Evolutionary conservation across 2,797 vertebrate genomes (phyloP), one percentile per base, ranked within the genome.

Genomic region (Moxostoma hubbsi): DNA sequence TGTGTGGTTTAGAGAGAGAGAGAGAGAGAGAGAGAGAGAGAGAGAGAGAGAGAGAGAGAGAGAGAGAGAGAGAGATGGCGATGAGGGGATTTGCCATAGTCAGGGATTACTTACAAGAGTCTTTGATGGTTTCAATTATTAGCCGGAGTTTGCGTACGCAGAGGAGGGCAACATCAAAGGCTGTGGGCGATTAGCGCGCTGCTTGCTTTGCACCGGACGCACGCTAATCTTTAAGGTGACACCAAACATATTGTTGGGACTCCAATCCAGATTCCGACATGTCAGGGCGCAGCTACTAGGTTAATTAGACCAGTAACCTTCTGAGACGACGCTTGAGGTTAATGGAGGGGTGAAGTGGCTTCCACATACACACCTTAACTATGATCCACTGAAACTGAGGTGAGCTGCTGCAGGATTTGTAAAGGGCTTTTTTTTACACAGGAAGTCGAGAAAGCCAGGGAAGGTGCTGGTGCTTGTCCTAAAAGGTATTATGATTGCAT

Each of bases 41-140:
- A 62, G 55, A 49, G n/a, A 71, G 53, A 65, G 75, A 71, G 77
- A 55, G 65, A 80, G 69, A 73, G 47, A 18, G 75, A 71, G 72
- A 68, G 62, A 75, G 53, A 13, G 76, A 74, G 64, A 74, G 68
- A 24, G 73, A 73, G 62, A 67, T 79, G 59, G 66, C 70, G 82
- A 83, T 80, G 50, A 76, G 72, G 75, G 82, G 81, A 84, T 85
- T 83, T 87, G 73, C 83, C 81, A 85, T 83, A 83, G 85, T 81
- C 70, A 68, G 78, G 86, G 87, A 89, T 89, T 88, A 89, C 76
- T 63, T 46, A 45, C 24, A 45, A 65, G 77, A 82, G 81, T 73
- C 86, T 89, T 87, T 89, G 84, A 89, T 88, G 85, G 81, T 88
- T 89, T 89, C 87, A 88, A 85, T 89, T 89, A 89, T 87, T 89